Evolutionary conservation across 1,140 invertebrate genomes (phyloP), one percentile per base, ranked within the genome.

Genomic region (Drosophila baimaii): DNA sequence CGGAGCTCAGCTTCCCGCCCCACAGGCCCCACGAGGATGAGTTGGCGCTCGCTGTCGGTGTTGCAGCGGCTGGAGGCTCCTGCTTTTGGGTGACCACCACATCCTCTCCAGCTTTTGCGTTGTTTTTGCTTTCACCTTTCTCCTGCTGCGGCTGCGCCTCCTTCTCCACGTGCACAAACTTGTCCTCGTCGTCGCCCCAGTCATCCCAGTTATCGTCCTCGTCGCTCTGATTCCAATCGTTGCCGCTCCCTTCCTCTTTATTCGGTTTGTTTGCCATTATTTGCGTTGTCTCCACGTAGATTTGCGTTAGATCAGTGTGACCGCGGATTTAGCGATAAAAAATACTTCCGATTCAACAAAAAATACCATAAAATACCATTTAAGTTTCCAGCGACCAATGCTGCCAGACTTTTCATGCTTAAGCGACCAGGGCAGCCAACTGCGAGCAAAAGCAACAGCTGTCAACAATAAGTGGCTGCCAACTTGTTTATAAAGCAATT

Each of bases 1-100:
- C 90, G 0, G 96, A 95, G 54, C 95, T 94, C 44, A 95, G 94
- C 13, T 96, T 94, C 57, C 94, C 95, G 65, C 96, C 95, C 94
- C 96, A 96, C 9, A 90, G 54, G 21, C 91, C 89, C 56, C 72
- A 74, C 2, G 69, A 27, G 2, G 79, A 61, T 1, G 76, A 23
- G 51, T 31, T 52, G 4, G 72, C 19, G 7, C 35, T 8, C 0
- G 56, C 9, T 65, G 52, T 12, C 47, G 25, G 13, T 31, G 43
- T 21, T 19, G 63, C 19, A 35, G 19, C 6, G 33, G 9, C 12
- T 21, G 39, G 9, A 4, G 35, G n/a, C n/a, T 47, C 44, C n/a
- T 52, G 44, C 43, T 43, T 76, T 46, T 61, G 71, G n/a, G 33
- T 15, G 52, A 62, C 78, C 59, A 21, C 69, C 51, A 29, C 29